Percentiles rank a stretch among this genome's conserved stretches.
Evolutionary conservation across 2,888 invertebrate species (phyloP).

Genomic region (Orthonychiurus folsomi): DNA sequence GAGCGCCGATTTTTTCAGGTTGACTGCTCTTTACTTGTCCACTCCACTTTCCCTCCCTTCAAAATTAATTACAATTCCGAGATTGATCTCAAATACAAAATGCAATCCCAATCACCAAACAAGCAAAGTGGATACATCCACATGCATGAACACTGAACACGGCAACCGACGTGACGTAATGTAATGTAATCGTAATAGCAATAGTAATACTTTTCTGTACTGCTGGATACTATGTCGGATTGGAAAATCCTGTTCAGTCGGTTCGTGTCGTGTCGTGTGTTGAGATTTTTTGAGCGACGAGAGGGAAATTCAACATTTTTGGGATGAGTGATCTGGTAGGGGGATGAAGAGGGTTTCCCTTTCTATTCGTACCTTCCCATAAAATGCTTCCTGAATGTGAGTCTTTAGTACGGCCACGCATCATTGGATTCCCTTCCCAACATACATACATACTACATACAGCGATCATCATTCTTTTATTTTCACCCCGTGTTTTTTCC

Average conservation of each 20-base stretch:
- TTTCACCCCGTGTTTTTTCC: constrained; percentile 23
- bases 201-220: too few species aligned
- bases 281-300: not conserved
- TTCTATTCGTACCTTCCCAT: constrained; percentile 21
- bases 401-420: constrained; percentile 26
- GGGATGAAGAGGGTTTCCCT: not conserved
- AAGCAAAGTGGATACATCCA: too few species aligned
- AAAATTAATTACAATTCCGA: constrained; percentile 1
- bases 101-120: too few species aligned
- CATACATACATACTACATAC: constrained; percentile 6
- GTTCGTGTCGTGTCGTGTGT: not conserved
- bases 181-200: too few species aligned
- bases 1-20: constrained; percentile 38
- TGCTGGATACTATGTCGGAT: too few species aligned
- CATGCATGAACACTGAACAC: too few species aligned
- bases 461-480: constrained; percentile 30
- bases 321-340: constrained; percentile 6
- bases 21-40: constrained; percentile 34
- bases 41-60: too few species aligned
- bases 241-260: not conserved
- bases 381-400: constrained; percentile 31
- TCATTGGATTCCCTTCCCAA: constrained; percentile 23
- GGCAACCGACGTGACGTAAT: too few species aligned
- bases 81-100: too few species aligned
- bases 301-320: not conserved